These are phyloP conservation scores for Tympanuchus pallidicinctus DNA, from an alignment of 2,113 vertebrate species.

Conservation along the genomic window DNA sequence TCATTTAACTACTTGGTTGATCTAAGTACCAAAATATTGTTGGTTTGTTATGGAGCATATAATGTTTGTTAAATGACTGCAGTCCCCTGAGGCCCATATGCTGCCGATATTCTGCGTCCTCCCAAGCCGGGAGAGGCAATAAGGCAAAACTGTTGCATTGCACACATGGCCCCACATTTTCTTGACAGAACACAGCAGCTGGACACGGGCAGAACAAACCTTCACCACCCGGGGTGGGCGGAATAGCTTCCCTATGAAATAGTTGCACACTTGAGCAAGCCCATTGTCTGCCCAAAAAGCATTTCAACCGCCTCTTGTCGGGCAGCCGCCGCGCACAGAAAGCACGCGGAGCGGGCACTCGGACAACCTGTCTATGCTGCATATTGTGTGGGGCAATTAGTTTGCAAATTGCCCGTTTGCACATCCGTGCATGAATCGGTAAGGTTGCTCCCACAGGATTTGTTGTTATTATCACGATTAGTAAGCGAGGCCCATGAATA, in stretches of 20 bases:
- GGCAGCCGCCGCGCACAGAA: slow-evolving; percentile 69
- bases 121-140: slow-evolving; percentile 63
- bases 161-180: slow-evolving; percentile 80
- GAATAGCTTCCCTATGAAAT: slow-evolving; percentile 74
- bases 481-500: slow-evolving; percentile 62
- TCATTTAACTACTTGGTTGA: slow-evolving; percentile 70
- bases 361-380: slow-evolving; percentile 71
- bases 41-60: slow-evolving; percentile 66
- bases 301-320: slow-evolving; percentile 82
- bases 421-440: slow-evolving; percentile 49
- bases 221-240: slow-evolving; percentile 80
- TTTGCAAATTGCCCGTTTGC: slow-evolving; percentile 79
- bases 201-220: slow-evolving; percentile 75
- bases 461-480: slow-evolving; percentile 16
- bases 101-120: slow-evolving; percentile 65
- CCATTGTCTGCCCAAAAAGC: slow-evolving; percentile 82
- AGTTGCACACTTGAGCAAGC: slow-evolving; percentile 82
- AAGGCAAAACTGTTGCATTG: slow-evolving; percentile 77
- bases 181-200: slow-evolving; percentile 74
- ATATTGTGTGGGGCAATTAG: slow-evolving; percentile 77
- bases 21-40: slow-evolving; percentile 74
- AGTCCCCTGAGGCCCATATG: slow-evolving; percentile 78
- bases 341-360: background rate
- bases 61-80: slow-evolving; percentile 77
- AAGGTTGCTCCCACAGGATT: slow-evolving; percentile 24